Conservation (phyloP, 2,797 vertebrate species). For the Etheostoma nigrum region DNA sequence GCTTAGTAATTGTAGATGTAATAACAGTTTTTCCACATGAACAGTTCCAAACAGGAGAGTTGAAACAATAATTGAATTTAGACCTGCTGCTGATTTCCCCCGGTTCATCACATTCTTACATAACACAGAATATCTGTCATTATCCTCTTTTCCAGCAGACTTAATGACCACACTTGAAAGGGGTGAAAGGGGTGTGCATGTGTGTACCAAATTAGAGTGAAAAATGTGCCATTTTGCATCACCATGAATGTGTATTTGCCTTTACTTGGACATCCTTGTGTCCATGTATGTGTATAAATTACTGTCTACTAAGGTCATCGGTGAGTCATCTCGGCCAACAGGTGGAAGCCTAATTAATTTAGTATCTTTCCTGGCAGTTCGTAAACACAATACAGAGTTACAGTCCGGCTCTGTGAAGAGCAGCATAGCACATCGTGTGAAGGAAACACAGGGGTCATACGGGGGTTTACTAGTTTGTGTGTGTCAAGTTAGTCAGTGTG, state of each 20-base stretch:
- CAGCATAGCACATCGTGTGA: conserved; percentile 37
- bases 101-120: conserved; percentile 51
- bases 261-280: conserved; percentile 6
- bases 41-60: conserved; percentile 1
- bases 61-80: conserved; percentile 34
- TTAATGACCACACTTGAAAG: conserved; percentile 44
- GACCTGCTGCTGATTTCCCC: conserved; percentile 57
- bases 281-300: conserved; percentile 24
- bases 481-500: not conserved
- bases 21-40: conserved; percentile 18
- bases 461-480: conserved; percentile 55
- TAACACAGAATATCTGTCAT: conserved; percentile 46
- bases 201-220: conserved; percentile 33
- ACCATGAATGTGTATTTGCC: not conserved
- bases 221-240: conserved; percentile 23
- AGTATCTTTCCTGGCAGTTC: conserved; percentile 52
- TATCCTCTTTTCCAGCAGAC: conserved; percentile 43
- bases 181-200: not conserved
- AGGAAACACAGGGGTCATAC: conserved; percentile 54
- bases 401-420: conserved; percentile 36
- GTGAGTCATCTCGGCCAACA: conserved; percentile 75
- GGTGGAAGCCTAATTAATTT: conserved; percentile 79
- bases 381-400: conserved; percentile 65
- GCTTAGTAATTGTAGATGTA: not conserved
- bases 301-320: conserved; percentile 60